A percentile compares a stretch with the other conserved stretches of the same genome.
phyloP scores from a whole-genome alignment of 1,140 invertebrate genomes.

The Trigoniulus corallinus region DNA sequence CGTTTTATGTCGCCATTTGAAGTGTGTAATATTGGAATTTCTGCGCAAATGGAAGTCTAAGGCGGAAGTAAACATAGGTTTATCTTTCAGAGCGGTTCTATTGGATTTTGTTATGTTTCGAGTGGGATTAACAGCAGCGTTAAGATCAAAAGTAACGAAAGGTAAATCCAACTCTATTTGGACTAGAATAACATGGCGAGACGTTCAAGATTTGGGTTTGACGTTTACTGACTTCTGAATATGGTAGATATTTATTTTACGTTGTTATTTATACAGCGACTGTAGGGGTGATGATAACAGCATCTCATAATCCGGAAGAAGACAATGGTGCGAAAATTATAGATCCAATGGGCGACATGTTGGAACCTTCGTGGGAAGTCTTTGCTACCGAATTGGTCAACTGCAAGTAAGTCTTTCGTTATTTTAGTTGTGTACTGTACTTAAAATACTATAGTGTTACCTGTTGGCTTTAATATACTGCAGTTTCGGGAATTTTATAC shows the following conservation, averaged over 20 bases:
- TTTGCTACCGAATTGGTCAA: constrained; percentile 74
- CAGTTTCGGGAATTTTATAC: no score
- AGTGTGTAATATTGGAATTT: no score
- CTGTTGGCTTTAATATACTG: no score
- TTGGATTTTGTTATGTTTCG: constrained; percentile 78
- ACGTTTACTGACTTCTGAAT: no score
- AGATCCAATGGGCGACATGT: constrained; percentile 91
- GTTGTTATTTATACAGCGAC: no score
- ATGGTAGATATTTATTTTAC: no score
- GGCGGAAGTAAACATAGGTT: no score
- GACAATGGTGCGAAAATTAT: constrained; percentile 97
- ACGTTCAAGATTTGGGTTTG: no score
- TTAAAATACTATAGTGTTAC: background rate
- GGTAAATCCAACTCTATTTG: no score
- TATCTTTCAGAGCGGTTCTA: constrained; percentile 48
- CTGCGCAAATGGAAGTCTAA: no score
- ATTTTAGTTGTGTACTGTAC: background rate
- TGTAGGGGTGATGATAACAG: constrained; percentile 96
- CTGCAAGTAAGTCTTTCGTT: constrained; percentile 32
- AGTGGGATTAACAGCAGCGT: constrained; percentile 77
- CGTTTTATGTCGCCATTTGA: no score
- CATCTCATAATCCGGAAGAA: constrained; percentile 88
- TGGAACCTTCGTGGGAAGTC: constrained; percentile 75
- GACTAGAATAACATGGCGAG: no score
- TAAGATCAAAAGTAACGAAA: constrained; percentile 60